These are phyloP conservation scores for Microdon myrmicae DNA, from an alignment of 2,888 invertebrate species.

Conservation along the genomic window DNA sequence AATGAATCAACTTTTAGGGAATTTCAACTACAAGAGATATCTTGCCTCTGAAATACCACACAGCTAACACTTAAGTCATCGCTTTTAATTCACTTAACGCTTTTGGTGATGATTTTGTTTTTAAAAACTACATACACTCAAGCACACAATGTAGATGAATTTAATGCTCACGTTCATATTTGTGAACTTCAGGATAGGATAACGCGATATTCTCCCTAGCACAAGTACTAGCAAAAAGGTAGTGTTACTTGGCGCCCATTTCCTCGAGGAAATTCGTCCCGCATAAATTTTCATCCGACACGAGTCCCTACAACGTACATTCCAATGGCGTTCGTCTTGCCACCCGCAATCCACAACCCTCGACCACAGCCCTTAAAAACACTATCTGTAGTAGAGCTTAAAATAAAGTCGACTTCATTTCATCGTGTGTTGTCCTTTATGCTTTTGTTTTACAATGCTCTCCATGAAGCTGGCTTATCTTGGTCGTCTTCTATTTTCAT, in stretches of 20 bases:
- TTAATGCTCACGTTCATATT: too few relatives aligned
- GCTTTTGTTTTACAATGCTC: conserved; percentile 18
- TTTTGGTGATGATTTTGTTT: too few relatives aligned
- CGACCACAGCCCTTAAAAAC: conserved; percentile 10
- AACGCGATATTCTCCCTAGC: too few relatives aligned
- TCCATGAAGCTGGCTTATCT: background rate
- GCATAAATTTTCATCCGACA: conserved; percentile 14
- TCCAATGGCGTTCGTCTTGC: background rate
- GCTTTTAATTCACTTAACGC: too few relatives aligned
- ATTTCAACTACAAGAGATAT: too few relatives aligned
- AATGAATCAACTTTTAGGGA: too few relatives aligned
- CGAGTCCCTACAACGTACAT: conserved; percentile 1
- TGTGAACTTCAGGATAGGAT: too few relatives aligned
- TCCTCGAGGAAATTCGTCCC: conserved; percentile 23
- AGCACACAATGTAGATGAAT: too few relatives aligned
- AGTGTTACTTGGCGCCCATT: conserved; percentile 27
- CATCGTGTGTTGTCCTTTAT: conserved; percentile 26
- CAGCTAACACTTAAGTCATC: too few relatives aligned
- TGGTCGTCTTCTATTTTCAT: conserved; percentile 1
- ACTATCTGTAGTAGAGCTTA: conserved; percentile 32
- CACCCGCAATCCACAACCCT: conserved; percentile 1
- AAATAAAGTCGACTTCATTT: conserved; percentile 37
- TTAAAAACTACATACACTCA: too few relatives aligned
- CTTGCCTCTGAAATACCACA: too few relatives aligned
- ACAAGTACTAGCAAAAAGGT: conserved; percentile 29